A percentile compares a stretch with the other conserved stretches of the same genome.
Evolutionary conservation across 2,113 vertebrate genomes (phyloP).

Genomic region (Zeus faber): DNA sequence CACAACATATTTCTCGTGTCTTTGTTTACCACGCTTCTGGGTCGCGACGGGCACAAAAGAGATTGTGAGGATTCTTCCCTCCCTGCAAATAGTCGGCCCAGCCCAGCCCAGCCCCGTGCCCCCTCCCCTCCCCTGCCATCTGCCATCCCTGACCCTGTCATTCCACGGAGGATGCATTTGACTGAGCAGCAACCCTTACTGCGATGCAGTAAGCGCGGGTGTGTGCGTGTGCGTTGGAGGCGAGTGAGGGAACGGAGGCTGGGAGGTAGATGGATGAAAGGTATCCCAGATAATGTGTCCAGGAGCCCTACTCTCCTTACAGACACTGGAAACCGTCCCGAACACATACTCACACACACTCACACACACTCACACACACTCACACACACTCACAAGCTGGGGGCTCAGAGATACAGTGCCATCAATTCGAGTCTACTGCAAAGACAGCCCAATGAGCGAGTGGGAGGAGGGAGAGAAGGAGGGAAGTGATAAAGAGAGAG

Average conservation of each 20-base stretch:
- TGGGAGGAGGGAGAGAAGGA: constrained; percentile 60
- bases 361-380: background rate
- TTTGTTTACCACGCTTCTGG: background rate
- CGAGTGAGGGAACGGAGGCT: too few species aligned
- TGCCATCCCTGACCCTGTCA: constrained; percentile 56
- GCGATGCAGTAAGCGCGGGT: constrained; percentile 27
- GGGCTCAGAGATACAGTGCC: constrained; percentile 22
- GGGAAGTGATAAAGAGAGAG: constrained; percentile 40
- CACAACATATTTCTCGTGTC: constrained; percentile 10
- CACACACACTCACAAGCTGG: background rate
- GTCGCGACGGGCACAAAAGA: constrained; percentile 31
- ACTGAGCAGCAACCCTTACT: constrained; percentile 41
- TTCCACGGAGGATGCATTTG: constrained; percentile 63
- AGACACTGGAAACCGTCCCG: constrained; percentile 60
- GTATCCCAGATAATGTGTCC: constrained; percentile 67
- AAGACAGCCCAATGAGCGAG: constrained; percentile 62
- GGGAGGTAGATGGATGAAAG: constrained; percentile 43
- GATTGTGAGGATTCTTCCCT: constrained; percentile 30
- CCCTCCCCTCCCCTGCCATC: constrained; percentile 40
- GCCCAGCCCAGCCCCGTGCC: constrained; percentile 1
- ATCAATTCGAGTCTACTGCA: constrained; percentile 59
- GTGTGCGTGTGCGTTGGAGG: background rate
- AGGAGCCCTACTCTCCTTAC: constrained; percentile 53
- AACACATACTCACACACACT: constrained; percentile 18
- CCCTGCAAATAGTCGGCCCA: constrained; percentile 25